Evolutionary conservation across 35 echinoderm and acorn worm genomes (phyloP), one percentile per base, ranked within the genome.

Genomic region (Lytechinus pictus): DNA sequence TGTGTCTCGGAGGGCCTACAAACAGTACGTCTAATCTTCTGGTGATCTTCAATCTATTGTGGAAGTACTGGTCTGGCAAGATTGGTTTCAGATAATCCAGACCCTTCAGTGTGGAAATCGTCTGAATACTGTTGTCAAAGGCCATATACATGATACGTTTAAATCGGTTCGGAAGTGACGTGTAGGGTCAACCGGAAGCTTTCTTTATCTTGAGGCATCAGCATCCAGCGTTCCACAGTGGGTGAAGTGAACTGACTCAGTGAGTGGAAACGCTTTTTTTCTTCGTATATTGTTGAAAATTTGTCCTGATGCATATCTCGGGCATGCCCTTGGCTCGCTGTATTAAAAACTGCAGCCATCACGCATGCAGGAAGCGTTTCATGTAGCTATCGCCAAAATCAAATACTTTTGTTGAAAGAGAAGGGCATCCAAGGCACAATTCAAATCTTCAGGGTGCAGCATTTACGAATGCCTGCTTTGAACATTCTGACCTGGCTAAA

Each of bases 361-460:
- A 79, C 66, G 66, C 66, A 24, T 79, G n/a, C 66, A 79, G 66
- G 66, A 79, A 79, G 66, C 66, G 66, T 79, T 79, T 79, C 19
- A 79, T 79, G 66, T 79, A 79, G 66, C 66, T 79, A 79, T 79
- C 66, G 66, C 21, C 66, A 27, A 79, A 79, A 79, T 79, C 66
- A 79, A 79, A 79, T 79, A 79, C 66, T 79, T 79, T 79, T 79
- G 66, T 79, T 79, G 66, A 79, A 79, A 79, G 66, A 79, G 66
- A 79, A 19, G 66, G 16, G 66, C n/a, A 79, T 79, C 66, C 66
- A 79, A 79, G 66, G 66, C 66, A 79, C 66, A 79, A 79, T n/a
- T 79, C 66, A 79, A 79, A 79, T 79, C 66, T 79, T 6, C 8
- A 79, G 66, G 66, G 66, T 79, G 66, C 66, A 79, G 66, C 66